Evolutionary conservation across 2,113 vertebrate species (phyloP), one percentile per base, ranked within the genome.

Genomic region (Rhinogobius similis): DNA sequence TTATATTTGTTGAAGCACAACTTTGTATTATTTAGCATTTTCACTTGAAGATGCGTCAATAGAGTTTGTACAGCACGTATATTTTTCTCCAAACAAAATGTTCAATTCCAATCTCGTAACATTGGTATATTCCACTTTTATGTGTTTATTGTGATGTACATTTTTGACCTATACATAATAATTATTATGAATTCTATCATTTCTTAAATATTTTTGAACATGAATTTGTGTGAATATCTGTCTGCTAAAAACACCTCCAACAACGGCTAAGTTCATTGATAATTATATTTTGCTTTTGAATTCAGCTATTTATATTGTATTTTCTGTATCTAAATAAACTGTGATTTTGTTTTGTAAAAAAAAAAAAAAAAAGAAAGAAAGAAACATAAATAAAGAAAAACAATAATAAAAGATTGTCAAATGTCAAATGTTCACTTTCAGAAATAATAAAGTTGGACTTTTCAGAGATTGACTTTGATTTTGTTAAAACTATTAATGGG

Each of bases 331-430:
- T 81, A 86, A 67, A 77, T 77, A 74, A 87, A 90, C 88, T 92
- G 90, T 93, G 91, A 92, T 89, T 91, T 92, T 93, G 91, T 36
- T 55, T 0, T 65, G 64, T 69, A 67, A 73, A 63, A 63, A 39
- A 66, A 55, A 26, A 14, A 14, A 67, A 66, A 68, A 73, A 67
- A 50, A 46, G 48, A 48, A 23, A 7, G 61, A 10, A 67, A 71
- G n/a, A n/a, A n/a, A n/a, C n/a, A n/a, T n/a, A n/a, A n/a, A n/a
- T n/a, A n/a, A n/a, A n/a, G n/a, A n/a, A 23, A 70, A 70, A 65
- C 5, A 76, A 43, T 46, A 14, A 70, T 46, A 68, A 68, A 64
- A 2, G 72, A 75, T 74, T 66, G n/a, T 50, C n/a, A 50, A 50
- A 13, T 41, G 39, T 41, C 65, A 77, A 81, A 70, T 76, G 67